Evolutionary conservation across 2,797 vertebrate species (phyloP).

Genomic region (Sebastes melanostomus): DNA sequence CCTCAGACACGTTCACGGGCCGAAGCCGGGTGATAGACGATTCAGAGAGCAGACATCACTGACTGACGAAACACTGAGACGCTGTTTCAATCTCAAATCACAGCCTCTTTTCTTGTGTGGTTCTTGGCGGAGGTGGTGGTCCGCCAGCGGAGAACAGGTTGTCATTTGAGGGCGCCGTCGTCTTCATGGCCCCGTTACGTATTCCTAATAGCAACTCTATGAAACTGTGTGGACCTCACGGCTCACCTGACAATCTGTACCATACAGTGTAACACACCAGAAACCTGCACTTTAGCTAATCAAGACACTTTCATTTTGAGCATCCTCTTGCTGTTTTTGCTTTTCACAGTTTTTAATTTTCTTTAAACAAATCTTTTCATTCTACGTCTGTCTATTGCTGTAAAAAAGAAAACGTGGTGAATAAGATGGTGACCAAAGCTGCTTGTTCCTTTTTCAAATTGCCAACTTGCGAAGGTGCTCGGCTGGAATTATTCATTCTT

Average conservation of each 20-base stretch:
- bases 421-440: conserved; percentile 12
- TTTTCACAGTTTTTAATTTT: background rate
- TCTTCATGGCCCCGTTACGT: conserved; percentile 7
- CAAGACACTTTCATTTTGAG: conserved; percentile 33
- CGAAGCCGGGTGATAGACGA: background rate
- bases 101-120: conserved; percentile 38
- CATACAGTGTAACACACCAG: conserved; percentile 48
- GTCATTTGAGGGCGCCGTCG: conserved; percentile 29
- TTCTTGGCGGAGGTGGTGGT: background rate
- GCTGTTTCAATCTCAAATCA: conserved; percentile 35
- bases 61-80: conserved; percentile 6
- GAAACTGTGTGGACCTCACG: conserved; percentile 21
- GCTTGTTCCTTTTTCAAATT: conserved; percentile 7
- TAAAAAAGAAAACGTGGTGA: background rate
- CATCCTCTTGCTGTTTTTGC: conserved; percentile 24
- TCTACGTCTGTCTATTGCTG: conserved; percentile 11
- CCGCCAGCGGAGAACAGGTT: conserved; percentile 32
- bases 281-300: conserved; percentile 80
- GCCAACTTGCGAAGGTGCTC: conserved; percentile 40
- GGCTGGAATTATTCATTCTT: conserved; percentile 14
- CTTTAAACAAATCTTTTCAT: background rate
- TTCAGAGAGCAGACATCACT: background rate
- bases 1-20: background rate
- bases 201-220: conserved; percentile 17
- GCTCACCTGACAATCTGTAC: conserved; percentile 72